These are phyloP conservation scores for Pyxicephalus adspersus DNA, from an alignment of 2,113 vertebrate species.

Conservation along the genomic window DNA sequence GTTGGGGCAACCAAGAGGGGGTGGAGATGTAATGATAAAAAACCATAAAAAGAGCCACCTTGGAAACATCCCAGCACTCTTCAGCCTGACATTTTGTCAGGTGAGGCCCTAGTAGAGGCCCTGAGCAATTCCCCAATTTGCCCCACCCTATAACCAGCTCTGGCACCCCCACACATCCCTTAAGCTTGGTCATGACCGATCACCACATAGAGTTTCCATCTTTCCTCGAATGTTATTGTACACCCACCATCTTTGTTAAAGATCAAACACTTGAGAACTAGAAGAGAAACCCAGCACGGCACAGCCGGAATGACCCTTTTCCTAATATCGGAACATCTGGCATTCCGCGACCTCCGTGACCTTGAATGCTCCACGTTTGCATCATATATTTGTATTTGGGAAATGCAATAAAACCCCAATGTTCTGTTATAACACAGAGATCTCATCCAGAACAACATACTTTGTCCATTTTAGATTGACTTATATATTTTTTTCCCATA, in stretches of 20 bases:
- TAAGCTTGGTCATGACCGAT: no score
- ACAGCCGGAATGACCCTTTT: neutral
- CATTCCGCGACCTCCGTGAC: neutral
- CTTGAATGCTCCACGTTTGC: slow-evolving; percentile 10
- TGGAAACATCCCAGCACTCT: no score
- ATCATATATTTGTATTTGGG: neutral
- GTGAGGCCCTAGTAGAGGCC: no score
- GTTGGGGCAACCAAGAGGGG: no score
- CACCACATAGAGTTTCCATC: no score
- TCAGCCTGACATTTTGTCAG: no score
- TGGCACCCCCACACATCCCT: no score
- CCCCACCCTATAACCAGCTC: no score
- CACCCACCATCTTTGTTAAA: neutral
- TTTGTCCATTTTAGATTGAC: neutral
- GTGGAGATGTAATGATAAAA: no score
- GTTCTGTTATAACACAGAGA: neutral
- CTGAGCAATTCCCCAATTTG: no score
- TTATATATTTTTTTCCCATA: slow-evolving; percentile 33
- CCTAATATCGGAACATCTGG: slow-evolving; percentile 38
- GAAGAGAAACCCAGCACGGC: neutral
- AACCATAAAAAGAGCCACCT: no score
- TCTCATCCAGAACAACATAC: slow-evolving; percentile 16
- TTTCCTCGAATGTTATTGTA: neutral
- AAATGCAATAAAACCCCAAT: slow-evolving; percentile 13
- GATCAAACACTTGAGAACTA: neutral